These are phyloP conservation scores for Decapterus maruadsi DNA, from an alignment of 2,797 vertebrate genomes.

Conservation along the genomic window DNA sequence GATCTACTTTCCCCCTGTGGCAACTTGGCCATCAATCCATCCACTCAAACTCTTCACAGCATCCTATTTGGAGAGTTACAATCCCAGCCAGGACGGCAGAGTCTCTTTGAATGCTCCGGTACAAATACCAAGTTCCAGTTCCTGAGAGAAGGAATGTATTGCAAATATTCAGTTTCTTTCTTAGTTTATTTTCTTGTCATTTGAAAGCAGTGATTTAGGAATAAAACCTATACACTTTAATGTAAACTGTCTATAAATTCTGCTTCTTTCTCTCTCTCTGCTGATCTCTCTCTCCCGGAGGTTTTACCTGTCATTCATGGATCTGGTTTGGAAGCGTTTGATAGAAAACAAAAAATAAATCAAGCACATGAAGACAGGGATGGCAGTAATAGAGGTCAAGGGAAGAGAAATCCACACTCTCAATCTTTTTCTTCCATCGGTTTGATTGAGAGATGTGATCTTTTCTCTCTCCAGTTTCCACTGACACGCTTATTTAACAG, in stretches of 20 bases:
- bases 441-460: conserved; percentile 62
- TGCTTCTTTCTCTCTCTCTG: neutral
- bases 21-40: conserved; percentile 30
- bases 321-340: neutral
- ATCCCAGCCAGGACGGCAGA: conserved; percentile 5
- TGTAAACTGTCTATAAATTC: conserved; percentile 1
- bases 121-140: conserved; percentile 4
- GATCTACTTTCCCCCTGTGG: conserved; percentile 17
- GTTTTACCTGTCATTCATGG: neutral
- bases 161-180: neutral
- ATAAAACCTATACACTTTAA: too few relatives aligned
- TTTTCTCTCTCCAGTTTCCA: conserved; percentile 43
- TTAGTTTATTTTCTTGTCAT: neutral
- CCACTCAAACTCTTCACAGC: conserved; percentile 33
- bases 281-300: neutral
- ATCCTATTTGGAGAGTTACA: conserved; percentile 31
- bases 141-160: neutral
- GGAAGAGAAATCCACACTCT: conserved; percentile 32
- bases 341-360: conserved; percentile 19
- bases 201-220: neutral
- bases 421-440: conserved; percentile 15
- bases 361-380: conserved; percentile 5
- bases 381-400: conserved; percentile 19
- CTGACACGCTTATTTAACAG: conserved; percentile 48
- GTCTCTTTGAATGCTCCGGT: conserved; percentile 15